Conservation (phyloP, 2,113 vertebrate genomes). For the Sitta europaea region DNA sequence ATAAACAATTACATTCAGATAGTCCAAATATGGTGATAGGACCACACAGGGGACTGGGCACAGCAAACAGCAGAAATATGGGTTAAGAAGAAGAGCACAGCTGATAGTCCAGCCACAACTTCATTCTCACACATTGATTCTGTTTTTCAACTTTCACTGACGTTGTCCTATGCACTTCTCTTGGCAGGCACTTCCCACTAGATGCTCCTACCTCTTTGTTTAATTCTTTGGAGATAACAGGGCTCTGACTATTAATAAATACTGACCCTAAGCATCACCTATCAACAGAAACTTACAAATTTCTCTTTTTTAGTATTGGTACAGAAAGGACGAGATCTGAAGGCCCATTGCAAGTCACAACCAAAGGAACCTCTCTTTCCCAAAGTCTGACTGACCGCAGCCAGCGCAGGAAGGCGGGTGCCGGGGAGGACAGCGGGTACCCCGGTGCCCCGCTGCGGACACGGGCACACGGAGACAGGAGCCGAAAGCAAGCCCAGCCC, state of each 20-base stretch:
- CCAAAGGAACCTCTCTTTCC: not conserved
- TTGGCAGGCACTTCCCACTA: not conserved
- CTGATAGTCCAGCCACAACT: not conserved
- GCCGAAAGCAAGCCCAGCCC: fast-evolving
- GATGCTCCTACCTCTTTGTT: not conserved
- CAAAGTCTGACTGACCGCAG: not conserved
- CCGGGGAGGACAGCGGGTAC: not conserved
- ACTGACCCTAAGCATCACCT: not conserved
- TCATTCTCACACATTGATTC: not conserved
- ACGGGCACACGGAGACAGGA: not conserved
- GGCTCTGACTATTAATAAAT: not conserved
- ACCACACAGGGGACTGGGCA: not conserved
- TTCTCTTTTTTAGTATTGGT: not conserved
- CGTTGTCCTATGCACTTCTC: not conserved
- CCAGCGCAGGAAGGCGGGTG: not conserved
- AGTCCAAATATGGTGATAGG: not conserved
- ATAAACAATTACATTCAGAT: not conserved
- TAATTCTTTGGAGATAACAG: not conserved
- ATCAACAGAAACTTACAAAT: not conserved
- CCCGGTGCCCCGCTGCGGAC: not conserved
- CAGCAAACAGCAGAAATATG: not conserved
- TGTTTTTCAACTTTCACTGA: not conserved
- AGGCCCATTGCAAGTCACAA: not conserved
- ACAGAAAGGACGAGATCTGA: not conserved
- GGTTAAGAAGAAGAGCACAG: not conserved